Evolutionary conservation across 30 jellyfish, hydroid and myxozoan species (phyloP).

Genomic region (Aurelia aurita): DNA sequence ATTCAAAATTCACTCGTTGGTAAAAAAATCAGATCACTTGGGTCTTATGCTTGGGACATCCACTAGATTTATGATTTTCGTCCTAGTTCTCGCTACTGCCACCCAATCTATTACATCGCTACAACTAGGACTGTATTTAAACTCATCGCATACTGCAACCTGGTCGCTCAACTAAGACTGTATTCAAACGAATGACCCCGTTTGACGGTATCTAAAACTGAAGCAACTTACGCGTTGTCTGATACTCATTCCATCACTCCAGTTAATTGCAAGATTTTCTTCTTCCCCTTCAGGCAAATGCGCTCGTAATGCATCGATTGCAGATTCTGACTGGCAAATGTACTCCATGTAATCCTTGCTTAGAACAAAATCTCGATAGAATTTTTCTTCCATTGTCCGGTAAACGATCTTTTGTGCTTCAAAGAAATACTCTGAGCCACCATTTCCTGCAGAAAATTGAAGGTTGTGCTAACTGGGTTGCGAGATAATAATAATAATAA

Average conservation of each 20-base stretch:
- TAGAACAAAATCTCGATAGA: constrained; percentile 91
- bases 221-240: constrained; percentile 76
- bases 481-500: too few relatives aligned
- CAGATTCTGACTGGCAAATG: constrained; percentile 97
- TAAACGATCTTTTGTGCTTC: constrained; percentile 92
- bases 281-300: constrained; percentile 82
- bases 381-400: constrained; percentile 79
- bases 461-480: background rate
- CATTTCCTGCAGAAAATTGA: constrained; percentile 58
- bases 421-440: constrained; percentile 85
- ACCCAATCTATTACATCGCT: too few relatives aligned
- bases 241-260: constrained; percentile 95
- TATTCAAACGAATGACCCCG: too few relatives aligned
- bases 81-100: too few relatives aligned
- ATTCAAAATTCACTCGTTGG: too few relatives aligned
- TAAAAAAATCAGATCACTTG: too few relatives aligned
- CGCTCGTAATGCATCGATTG: constrained; percentile 92
- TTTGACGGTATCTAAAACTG: too few relatives aligned
- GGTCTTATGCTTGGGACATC: too few relatives aligned
- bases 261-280: constrained; percentile 71
- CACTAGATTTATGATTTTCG: too few relatives aligned
- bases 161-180: too few relatives aligned
- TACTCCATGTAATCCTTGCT: constrained; percentile 94
- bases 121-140: too few relatives aligned
- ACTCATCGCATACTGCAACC: too few relatives aligned